A percentile compares a stretch with the other conserved stretches of the same genome.
phyloP scores from a whole-genome alignment of 2,888 invertebrate genomes.

The Fragum whitleyi region DNA sequence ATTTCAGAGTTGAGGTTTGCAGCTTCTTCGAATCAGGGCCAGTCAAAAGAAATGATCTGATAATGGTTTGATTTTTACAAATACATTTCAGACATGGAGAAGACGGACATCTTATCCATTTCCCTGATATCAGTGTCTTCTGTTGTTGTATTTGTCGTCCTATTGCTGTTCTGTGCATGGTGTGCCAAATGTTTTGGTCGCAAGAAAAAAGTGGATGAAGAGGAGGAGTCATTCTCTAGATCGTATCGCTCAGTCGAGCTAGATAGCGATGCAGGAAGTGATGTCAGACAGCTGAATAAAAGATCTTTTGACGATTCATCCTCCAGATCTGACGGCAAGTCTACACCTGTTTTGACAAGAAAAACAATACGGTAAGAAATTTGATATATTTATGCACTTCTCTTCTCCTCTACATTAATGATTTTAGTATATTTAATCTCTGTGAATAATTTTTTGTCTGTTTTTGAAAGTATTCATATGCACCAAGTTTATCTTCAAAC shows the following conservation, averaged over 20 bases:
- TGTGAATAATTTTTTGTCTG: too few relatives aligned
- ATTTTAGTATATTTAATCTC: too few relatives aligned
- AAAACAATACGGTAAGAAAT: constrained; percentile 56
- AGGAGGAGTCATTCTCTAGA: constrained; percentile 41
- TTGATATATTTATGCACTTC: too few relatives aligned
- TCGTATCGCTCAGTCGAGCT: constrained; percentile 53
- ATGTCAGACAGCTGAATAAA: constrained; percentile 48
- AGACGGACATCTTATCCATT: constrained; percentile 40
- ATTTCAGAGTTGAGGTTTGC: background rate
- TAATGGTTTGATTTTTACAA: background rate
- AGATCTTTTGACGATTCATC: constrained; percentile 48
- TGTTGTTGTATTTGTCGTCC: constrained; percentile 38
- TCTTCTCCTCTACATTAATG: too few relatives aligned
- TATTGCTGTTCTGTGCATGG: constrained; percentile 57
- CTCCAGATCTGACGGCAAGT: constrained; percentile 23
- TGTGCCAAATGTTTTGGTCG: constrained; percentile 50
- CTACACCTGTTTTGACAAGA: constrained; percentile 47
- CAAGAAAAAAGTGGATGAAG: constrained; percentile 40
- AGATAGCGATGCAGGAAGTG: constrained; percentile 41
- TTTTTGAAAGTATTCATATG: too few relatives aligned
- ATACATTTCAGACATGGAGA: constrained; percentile 54
- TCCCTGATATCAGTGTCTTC: constrained; percentile 45
- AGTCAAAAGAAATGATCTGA: too few relatives aligned
- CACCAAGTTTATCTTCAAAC: too few relatives aligned
- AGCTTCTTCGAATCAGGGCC: too few relatives aligned